Evolutionary conservation across 2,797 vertebrate genomes (phyloP).

Genomic region (Lepilemur ruficaudatus): DNA sequence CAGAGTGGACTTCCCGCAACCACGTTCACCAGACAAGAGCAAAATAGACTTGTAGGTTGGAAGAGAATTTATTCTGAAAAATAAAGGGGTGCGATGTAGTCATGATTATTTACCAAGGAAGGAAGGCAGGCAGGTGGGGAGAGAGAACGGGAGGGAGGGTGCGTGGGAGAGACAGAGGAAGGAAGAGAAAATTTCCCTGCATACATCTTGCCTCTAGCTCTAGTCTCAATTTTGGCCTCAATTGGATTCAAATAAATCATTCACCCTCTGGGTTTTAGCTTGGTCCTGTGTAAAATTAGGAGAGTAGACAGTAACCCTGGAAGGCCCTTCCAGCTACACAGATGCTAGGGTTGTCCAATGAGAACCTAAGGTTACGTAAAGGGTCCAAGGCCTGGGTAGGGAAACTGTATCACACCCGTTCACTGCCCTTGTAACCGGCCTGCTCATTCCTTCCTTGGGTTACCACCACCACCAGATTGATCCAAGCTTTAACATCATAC

Average conservation of each 20-base stretch:
- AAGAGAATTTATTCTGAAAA: constrained; percentile 47
- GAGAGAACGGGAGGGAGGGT: not conserved
- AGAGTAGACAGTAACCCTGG: not conserved
- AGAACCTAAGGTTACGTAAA: not conserved
- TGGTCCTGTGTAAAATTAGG: not conserved
- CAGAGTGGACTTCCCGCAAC: constrained; percentile 81
- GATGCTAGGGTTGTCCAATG: not conserved
- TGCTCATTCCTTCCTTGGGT: too few relatives aligned
- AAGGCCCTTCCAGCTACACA: not conserved
- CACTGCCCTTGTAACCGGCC: not conserved
- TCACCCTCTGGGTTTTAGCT: not conserved
- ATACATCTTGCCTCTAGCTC: not conserved
- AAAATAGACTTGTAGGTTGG: constrained; percentile 70
- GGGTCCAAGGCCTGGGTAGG: not conserved
- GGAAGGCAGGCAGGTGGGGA: not conserved
- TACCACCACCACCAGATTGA: not conserved
- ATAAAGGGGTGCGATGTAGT: not conserved
- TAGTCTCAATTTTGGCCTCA: not conserved
- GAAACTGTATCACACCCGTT: not conserved
- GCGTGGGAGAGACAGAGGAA: not conserved
- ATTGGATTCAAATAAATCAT: not conserved
- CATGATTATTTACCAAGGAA: not conserved
- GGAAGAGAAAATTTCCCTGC: not conserved
- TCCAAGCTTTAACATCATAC: too few relatives aligned
- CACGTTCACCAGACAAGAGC: constrained; percentile 78